phyloP scores from a whole-genome alignment of 2,113 vertebrate genomes.

The Plecotus auritus region DNA sequence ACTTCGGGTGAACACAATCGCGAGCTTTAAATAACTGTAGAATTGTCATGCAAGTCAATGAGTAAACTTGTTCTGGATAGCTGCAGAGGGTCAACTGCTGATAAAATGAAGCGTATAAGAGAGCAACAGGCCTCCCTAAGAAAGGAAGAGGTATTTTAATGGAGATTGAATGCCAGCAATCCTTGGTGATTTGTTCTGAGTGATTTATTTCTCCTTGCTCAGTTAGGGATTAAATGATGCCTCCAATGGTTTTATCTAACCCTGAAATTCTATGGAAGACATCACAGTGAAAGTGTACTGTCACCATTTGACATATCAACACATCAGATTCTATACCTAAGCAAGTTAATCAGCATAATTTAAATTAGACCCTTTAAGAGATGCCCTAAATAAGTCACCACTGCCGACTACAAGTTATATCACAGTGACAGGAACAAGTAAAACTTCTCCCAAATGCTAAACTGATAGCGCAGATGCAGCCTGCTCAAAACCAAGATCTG shows the following conservation, averaged over 20 bases:
- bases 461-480: neutral
- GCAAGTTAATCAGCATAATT: neutral
- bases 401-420: neutral
- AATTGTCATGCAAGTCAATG: neutral
- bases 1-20: neutral
- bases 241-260: neutral
- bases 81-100: neutral
- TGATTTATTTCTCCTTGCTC: neutral
- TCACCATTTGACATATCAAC: neutral
- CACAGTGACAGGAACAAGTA: neutral
- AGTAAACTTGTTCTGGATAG: neutral
- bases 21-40: neutral
- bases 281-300: neutral
- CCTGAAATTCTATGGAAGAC: neutral
- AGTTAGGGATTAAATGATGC: neutral
- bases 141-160: neutral
- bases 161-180: neutral
- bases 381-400: neutral
- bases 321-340: neutral
- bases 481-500: neutral
- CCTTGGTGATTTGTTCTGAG: neutral
- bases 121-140: neutral
- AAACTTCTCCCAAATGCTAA: neutral
- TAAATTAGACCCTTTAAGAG: neutral
- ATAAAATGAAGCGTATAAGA: neutral